A percentile compares a stretch with the other conserved stretches of the same genome.
phyloP scores from a whole-genome alignment of 1,140 invertebrate species.

The Drosophila azteca region DNA sequence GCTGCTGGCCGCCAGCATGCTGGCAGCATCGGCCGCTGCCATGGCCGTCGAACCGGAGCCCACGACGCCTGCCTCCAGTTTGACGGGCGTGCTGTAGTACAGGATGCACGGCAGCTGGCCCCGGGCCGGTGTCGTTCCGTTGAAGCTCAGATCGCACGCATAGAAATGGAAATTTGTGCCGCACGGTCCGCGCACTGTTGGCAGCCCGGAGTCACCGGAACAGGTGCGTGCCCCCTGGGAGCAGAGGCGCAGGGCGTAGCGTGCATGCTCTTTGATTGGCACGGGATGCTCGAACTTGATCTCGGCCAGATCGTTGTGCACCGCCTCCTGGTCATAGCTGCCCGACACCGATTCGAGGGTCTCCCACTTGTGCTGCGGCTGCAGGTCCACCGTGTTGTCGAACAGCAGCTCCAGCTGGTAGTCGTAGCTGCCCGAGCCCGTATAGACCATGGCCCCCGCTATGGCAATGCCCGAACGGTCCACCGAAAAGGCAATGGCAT shows the following conservation, averaged over 20 bases:
- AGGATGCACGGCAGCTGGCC: slow-evolving; percentile 98
- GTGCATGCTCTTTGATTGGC: slow-evolving; percentile 93
- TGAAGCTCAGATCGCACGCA: slow-evolving; percentile 96
- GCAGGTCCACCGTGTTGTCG: slow-evolving; percentile 86
- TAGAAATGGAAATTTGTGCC: slow-evolving; percentile 96
- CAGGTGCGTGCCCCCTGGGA: slow-evolving; percentile 96
- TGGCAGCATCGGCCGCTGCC: neutral
- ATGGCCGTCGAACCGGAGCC: neutral
- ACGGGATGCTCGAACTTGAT: slow-evolving; percentile 96
- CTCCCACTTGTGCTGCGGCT: slow-evolving; percentile 84
- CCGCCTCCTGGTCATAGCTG: slow-evolving; percentile 85
- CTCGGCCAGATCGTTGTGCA: slow-evolving; percentile 90
- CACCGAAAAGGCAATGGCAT: slow-evolving; percentile 97
- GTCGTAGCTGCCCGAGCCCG: slow-evolving; percentile 92
- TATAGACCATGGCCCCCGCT: slow-evolving; percentile 94
- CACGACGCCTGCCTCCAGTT: slow-evolving; percentile 42
- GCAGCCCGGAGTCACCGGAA: slow-evolving; percentile 95
- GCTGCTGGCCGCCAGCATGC: slow-evolving; percentile 12
- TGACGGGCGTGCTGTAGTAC: slow-evolving; percentile 88
- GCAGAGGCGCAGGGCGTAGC: slow-evolving; percentile 94
- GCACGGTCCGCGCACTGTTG: slow-evolving; percentile 94
- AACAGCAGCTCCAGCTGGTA: slow-evolving; percentile 96
- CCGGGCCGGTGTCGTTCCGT: slow-evolving; percentile 95
- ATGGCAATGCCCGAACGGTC: slow-evolving; percentile 95
- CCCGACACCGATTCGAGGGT: slow-evolving; percentile 78